A percentile compares a stretch with the other conserved stretches of the same genome.
Conservation (phyloP, 1,140 invertebrate species). For the Saxidomus purpurata region DNA sequence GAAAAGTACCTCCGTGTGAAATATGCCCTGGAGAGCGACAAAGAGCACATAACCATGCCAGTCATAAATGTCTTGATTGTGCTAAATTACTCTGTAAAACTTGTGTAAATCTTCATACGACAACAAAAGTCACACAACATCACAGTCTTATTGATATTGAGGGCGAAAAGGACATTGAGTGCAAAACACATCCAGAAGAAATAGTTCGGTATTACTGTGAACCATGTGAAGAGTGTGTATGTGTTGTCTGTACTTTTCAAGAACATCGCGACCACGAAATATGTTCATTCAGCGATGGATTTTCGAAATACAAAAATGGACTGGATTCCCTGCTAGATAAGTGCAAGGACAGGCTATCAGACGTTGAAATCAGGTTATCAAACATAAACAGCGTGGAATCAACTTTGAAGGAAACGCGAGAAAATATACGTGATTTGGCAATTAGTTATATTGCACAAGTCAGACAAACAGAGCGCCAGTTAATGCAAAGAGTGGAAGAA, state of each 20-base stretch:
- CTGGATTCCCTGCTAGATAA: constrained; percentile 79
- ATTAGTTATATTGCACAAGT: constrained; percentile 84
- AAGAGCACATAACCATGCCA: constrained; percentile 78
- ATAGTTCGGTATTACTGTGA: constrained; percentile 86
- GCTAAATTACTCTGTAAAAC: constrained; percentile 84
- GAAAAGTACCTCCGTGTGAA: constrained; percentile 83
- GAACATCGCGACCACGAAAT: constrained; percentile 86
- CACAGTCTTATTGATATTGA: constrained; percentile 86
- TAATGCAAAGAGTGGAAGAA: constrained; percentile 81
- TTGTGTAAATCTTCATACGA: constrained; percentile 84
- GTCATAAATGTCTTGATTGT: constrained; percentile 86
- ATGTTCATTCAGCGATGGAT: constrained; percentile 84
- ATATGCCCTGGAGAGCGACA: constrained; percentile 81
- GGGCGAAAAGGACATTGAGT: constrained; percentile 85
- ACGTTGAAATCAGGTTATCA: constrained; percentile 76
- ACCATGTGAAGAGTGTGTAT: constrained; percentile 85
- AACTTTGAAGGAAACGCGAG: constrained; percentile 80
- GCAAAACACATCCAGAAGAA: constrained; percentile 85
- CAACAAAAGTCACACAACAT: constrained; percentile 85
- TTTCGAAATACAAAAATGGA: constrained; percentile 79
- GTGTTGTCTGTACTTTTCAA: constrained; percentile 86
- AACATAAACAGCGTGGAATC: constrained; percentile 83
- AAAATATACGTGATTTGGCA: constrained; percentile 83
- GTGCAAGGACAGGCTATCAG: constrained; percentile 76
- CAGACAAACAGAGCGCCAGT: constrained; percentile 80